Base-by-base conservation (phyloP, 2,888 invertebrate species). In the Hermaeophaga mercurialis region DNA sequence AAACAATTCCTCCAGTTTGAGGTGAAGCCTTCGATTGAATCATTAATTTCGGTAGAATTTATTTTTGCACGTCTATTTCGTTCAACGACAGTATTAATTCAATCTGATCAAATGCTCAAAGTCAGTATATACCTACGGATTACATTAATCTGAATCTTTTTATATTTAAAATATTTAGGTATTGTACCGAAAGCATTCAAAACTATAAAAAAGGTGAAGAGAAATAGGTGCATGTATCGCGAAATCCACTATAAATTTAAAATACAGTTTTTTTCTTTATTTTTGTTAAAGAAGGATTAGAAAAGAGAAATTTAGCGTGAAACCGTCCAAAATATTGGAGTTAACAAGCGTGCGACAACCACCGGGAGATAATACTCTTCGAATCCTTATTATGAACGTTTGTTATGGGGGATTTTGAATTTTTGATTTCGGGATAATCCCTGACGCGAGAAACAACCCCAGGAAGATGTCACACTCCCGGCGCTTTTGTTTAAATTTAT, bases 1-100 rank as follows among this genome's bases (percentile, higher is more conserved):
- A 73, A 72, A 73, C 72, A 70, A 73, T 66, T 65, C 63, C 61
- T 38, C 59, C 66, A 60, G 64, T 70, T 70, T 69, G 70, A 71
- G 72, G 72, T 71, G 67, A 64, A 66, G 66, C 66, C 65, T 66
- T 66, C 70, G 70, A 73, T 73, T 73, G 72, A 73, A 73, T 73
- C 73, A 73, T 73, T 73, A 73, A 73, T 73, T 68, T 66, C 64
- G 62, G 45, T 39, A 33, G 39, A 54, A 64, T 63, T 62, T 64
- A 64, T 64, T 56, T 54, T 52, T 52, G 8, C 15, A 52, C 38
- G 52, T 52, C 52, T 43, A 33, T 52, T 43, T 26, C 22, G 43
- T 52, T 34, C 24, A 34, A n/a, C 34, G 14, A 34, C 43, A 11
- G 14, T 52, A 52, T 52, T 52, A 52, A 52, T 52, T 52, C n/a